phyloP scores from a whole-genome alignment of 2,888 invertebrate species.

The Meandrusa payeni region DNA sequence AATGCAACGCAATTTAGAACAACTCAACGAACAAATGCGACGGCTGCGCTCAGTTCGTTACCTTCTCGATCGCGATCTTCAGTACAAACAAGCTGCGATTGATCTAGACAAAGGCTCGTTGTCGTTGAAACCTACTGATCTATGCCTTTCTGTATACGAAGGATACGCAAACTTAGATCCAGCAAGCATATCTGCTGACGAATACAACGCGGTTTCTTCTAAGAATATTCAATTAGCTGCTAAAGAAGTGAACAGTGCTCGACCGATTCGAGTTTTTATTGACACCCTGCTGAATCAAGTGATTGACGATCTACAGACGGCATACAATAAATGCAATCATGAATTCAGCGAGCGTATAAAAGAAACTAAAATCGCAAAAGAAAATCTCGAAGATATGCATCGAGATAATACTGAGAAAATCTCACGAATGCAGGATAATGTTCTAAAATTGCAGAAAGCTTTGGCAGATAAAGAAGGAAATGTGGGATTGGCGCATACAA shows the following conservation, averaged over 20 bases:
- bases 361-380: conserved; percentile 89
- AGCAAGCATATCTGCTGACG: conserved; percentile 84
- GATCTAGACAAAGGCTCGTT: conserved; percentile 88
- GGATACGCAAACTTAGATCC: conserved; percentile 83
- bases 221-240: conserved; percentile 85
- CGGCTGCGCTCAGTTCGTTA: conserved; percentile 89
- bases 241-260: conserved; percentile 86
- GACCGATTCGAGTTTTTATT: conserved; percentile 87
- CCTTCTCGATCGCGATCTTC: conserved; percentile 90
- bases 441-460: conserved; percentile 88
- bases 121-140: conserved; percentile 84
- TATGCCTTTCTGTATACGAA: conserved; percentile 86
- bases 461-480: conserved; percentile 91
- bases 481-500: conserved; percentile 90
- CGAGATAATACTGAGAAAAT: conserved; percentile 85
- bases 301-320: conserved; percentile 88
- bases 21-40: conserved; percentile 91
- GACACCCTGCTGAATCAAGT: conserved; percentile 91
- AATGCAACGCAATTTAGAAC: conserved; percentile 86
- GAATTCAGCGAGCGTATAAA: conserved; percentile 88
- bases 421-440: conserved; percentile 89
- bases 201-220: conserved; percentile 88
- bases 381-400: conserved; percentile 91
- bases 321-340: conserved; percentile 88
- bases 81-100: conserved; percentile 90